Evolutionary conservation across 2,113 vertebrate genomes (phyloP), one percentile per base, ranked within the genome.

Genomic region (Brachyhypopomus gauderio): DNA sequence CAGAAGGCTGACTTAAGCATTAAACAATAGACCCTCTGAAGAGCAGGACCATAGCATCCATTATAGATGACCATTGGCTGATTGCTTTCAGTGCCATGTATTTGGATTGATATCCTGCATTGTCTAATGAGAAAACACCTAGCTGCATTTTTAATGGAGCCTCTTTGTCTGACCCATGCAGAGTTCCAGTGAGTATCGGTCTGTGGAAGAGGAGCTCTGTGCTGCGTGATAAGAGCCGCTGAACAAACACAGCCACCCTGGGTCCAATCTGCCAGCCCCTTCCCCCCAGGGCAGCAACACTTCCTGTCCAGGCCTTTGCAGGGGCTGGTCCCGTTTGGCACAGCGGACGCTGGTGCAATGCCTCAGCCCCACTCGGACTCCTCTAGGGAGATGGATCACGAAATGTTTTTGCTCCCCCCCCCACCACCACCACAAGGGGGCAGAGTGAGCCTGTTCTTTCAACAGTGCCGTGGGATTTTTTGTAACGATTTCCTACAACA

Each of bases 51-150:
- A 83, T 58, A 63, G 30, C 85, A 87, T 93, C 85, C 82, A 93
- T 92, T 92, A 93, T 93, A 90, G 88, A 93, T 92, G 89, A 83
- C 30, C 69, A 62, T 78, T 78, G 90, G 88, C 90, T 89, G 89
- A 91, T 93, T 91, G 89, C 90, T 87, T 91, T 87, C 90, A 89
- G 73, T 76, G 75, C 87, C 78, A 72, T 19, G 75, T 80, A 81
- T 48, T 2, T 85, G 83, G 78, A 88, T 85, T 87, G 83, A 89
- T 85, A 91, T 88, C 79, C 80, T 38, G 67, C 86, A 90, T 89
- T 87, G 77, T 75, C 81, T 85, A 90, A 86, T 88, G 87, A 89
- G 87, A 88, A 91, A 91, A 90, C 85, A 86, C 20, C 8, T 86
- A 17, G 59, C 80, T 84, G 87, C 87, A 91, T 91, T 91, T 91